Evolutionary conservation across 2,113 vertebrate genomes (phyloP), one percentile per base, ranked within the genome.

Genomic region (Oreochromis niloticus): DNA sequence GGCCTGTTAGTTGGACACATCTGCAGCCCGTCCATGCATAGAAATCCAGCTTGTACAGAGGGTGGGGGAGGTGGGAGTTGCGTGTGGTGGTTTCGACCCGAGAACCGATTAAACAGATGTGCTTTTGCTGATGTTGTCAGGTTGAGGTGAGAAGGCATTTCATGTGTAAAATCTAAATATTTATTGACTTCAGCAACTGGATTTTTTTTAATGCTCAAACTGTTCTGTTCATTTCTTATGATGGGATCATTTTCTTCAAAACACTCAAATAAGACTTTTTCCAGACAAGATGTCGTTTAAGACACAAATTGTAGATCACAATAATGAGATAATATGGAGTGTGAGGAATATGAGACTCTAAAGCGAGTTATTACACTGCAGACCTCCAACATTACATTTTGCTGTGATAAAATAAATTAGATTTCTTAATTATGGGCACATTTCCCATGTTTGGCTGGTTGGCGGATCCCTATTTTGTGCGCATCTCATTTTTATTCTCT

Each of bases 341-440:
- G 34, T 68, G 63, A 39, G 19, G 27, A 36, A 68, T 80, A 22
- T 59, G 36, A 11, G 32, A 34, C 13, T 85, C 75, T 66, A 80
- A 84, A 61, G 81, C 19, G 61, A 87, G 39, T 75, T 59, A 84
- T 63, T 87, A 83, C 48, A 71, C n/a, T 27, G 34, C 52, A 83
- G 84, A 89, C 83, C 52, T 82, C 22, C 59, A 59, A 83, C 48
- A 90, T 73, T 63, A 68, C 80, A 83, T 89, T 87, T 52, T 84
- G 27, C 22, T 14, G n/a, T 81, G 66, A 90, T 86, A 79, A 82
- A 80, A 81, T 88, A 86, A 83, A 91, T 93, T 30, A 17, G 2
- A 27, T 91, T 89, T 84, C 61, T 80, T 91, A 86, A 93, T 91
- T 84, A 86, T 16, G 6, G 73, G 27, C 84, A 81, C 68, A 52